Conservation (phyloP, 2,888 invertebrate genomes). For the Trachelus troglodyta region DNA sequence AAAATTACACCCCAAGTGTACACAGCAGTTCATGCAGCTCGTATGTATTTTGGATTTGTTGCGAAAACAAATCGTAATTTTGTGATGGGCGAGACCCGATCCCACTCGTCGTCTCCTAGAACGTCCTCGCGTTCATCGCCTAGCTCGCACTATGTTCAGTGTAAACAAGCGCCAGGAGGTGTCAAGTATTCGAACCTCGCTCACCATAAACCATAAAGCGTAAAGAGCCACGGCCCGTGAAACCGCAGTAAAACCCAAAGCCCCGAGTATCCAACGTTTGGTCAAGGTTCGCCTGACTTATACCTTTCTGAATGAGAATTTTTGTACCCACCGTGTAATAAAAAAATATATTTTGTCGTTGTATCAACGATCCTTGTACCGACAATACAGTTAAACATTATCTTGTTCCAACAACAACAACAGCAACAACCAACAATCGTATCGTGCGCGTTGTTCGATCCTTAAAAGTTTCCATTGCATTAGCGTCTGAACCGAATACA, state of each 20-base stretch:
- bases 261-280: neutral
- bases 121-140: neutral
- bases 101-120: neutral
- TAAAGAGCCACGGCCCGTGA: neutral
- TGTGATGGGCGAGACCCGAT: neutral
- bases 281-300: neutral
- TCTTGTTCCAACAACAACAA: too few species aligned
- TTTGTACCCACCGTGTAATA: neutral
- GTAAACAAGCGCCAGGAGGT: conserved; percentile 4
- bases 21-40: neutral
- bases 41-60: neutral
- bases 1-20: neutral
- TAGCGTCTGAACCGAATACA: neutral
- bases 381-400: too few species aligned
- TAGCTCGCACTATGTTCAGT: conserved; percentile 1
- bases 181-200: neutral
- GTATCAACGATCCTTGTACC: too few species aligned
- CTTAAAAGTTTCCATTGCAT: neutral
- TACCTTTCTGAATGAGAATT: neutral
- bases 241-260: conserved; percentile 2
- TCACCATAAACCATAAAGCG: neutral
- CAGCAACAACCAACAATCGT: neutral
- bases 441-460: neutral
- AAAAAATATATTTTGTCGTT: neutral
- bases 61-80: neutral